Conservation (phyloP, 2,113 vertebrate genomes). For the Pantherophis guttatus region DNA sequence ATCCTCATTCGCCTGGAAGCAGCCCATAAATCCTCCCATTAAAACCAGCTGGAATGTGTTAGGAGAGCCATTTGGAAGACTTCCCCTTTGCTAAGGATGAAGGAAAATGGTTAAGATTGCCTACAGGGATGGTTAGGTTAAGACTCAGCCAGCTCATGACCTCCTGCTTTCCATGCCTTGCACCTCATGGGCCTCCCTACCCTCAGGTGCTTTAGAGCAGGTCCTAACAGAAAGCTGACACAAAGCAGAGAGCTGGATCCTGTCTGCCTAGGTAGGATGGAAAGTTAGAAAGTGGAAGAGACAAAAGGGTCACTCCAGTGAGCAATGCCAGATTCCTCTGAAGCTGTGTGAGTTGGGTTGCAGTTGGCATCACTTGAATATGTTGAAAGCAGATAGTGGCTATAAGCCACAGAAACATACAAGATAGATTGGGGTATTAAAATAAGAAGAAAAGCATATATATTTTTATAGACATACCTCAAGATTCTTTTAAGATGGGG, state of each 20-base stretch:
- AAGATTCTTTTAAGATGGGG: not conserved
- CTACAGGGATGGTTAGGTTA: constrained; percentile 16
- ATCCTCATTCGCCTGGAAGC: constrained; percentile 41
- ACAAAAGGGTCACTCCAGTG: not conserved
- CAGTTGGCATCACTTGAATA: not conserved
- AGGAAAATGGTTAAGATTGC: constrained; percentile 32
- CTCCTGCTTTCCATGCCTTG: not conserved
- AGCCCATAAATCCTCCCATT: constrained; percentile 54
- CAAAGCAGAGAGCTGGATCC: not conserved
- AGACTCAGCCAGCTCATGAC: not conserved
- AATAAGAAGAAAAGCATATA: not conserved
- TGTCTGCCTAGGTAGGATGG: not conserved
- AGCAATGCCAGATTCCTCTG: not conserved
- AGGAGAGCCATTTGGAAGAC: constrained; percentile 42
- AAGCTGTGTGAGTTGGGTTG: no score
- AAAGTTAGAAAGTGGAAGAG: not conserved
- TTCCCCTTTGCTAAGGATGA: constrained; percentile 46
- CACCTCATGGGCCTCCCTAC: not conserved
- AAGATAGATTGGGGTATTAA: not conserved
- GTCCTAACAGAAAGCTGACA: constrained; percentile 8
- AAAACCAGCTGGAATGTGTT: constrained; percentile 47
- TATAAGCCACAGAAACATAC: not conserved
- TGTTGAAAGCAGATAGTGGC: not conserved
- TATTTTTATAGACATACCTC: not conserved
- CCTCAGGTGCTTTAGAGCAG: not conserved